phyloP scores from a whole-genome alignment of 2,113 vertebrate species.

The Hyla sarda region DNA sequence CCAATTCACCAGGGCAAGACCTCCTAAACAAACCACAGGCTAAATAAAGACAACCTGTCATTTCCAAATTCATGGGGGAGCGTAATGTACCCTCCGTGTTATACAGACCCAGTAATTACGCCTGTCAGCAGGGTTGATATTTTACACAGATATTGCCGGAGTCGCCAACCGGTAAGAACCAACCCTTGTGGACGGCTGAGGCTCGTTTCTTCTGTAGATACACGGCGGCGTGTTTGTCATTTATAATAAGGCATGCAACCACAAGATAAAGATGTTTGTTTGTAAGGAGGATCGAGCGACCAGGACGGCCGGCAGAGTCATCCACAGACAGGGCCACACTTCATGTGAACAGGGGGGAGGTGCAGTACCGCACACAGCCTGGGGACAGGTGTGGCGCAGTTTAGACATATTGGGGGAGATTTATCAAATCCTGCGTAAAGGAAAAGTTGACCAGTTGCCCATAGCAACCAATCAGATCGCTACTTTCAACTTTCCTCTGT shows the following conservation, averaged over 20 bases:
- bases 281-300: not conserved
- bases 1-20: conserved; percentile 62
- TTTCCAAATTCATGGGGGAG: conserved; percentile 66
- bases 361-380: too few species aligned
- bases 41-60: conserved; percentile 66
- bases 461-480: too few species aligned
- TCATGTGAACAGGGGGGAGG: too few species aligned
- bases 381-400: too few species aligned
- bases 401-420: too few species aligned
- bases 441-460: too few species aligned
- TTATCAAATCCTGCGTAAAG: too few species aligned
- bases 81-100: conserved; percentile 54
- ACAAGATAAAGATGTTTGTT: conserved; percentile 39
- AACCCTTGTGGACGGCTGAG: conserved; percentile 25
- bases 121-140: conserved; percentile 61
- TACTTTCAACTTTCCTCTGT: too few species aligned
- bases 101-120: conserved; percentile 50
- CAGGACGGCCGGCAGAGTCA: not conserved
- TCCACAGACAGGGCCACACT: too few species aligned
- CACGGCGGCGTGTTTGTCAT: conserved; percentile 13
- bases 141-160: conserved; percentile 53
- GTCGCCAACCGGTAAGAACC: not conserved
- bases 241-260: conserved; percentile 30
- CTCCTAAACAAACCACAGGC: conserved; percentile 62
- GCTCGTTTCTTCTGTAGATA: conserved; percentile 19